Conservation (phyloP, 2,888 invertebrate genomes). For the Drosophila siamana region DNA sequence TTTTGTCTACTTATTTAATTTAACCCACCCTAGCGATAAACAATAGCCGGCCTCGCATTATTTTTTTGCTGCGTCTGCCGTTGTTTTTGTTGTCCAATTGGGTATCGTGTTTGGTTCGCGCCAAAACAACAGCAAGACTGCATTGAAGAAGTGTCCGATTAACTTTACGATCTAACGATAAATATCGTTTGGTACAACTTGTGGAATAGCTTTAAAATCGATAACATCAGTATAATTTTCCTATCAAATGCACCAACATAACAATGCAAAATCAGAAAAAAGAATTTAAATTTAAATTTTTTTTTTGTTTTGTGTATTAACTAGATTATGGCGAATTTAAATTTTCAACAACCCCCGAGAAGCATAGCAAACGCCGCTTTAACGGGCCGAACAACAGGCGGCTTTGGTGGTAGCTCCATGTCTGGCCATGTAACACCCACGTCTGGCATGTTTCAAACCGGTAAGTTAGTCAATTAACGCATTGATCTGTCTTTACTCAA, state of each 20-base stretch:
- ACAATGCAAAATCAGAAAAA: conserved; percentile 6
- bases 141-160: conserved; percentile 18
- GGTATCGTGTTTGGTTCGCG: conserved; percentile 34
- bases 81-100: conserved; percentile 36
- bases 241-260: not conserved
- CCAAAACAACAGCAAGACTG: conserved; percentile 44
- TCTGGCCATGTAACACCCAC: conserved; percentile 92
- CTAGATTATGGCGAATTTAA: conserved; percentile 96
- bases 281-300: not conserved
- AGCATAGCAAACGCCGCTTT: conserved; percentile 93
- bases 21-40: conserved; percentile 31
- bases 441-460: conserved; percentile 88
- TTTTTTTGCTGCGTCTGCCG: conserved; percentile 22
- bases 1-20: conserved; percentile 20
- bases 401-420: conserved; percentile 89
- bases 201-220: conserved; percentile 15
- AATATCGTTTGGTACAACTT: conserved; percentile 6
- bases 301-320: conserved; percentile 8
- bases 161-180: conserved; percentile 19
- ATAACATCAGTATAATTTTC: conserved; percentile 4
- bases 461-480: conserved; percentile 64
- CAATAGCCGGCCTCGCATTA: conserved; percentile 47
- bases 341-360: conserved; percentile 95
- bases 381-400: conserved; percentile 88
- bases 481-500: not conserved